These are phyloP conservation scores for Dolomedes plantarius DNA, from an alignment of 2,888 invertebrate genomes.

Conservation along the genomic window DNA sequence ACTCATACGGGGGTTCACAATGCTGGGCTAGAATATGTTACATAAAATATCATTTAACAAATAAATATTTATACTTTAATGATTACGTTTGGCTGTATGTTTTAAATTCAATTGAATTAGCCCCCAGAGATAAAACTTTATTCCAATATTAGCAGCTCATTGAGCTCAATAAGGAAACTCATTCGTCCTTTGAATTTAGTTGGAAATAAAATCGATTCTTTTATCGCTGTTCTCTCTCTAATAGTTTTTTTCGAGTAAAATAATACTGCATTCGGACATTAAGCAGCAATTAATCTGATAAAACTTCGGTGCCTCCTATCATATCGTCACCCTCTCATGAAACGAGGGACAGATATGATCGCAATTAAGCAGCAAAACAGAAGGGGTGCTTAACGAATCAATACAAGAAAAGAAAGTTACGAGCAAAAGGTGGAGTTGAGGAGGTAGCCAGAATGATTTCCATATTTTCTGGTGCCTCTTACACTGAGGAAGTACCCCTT, in stretches of 20 bases:
- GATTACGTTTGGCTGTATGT: too few relatives aligned
- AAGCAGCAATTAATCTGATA: not conserved
- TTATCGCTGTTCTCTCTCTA: not conserved
- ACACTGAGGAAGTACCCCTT: not conserved
- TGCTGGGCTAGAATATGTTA: too few relatives aligned
- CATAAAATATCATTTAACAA: too few relatives aligned
- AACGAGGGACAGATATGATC: slow-evolving; percentile 12
- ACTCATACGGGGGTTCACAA: too few relatives aligned
- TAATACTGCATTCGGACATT: not conserved
- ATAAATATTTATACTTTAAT: too few relatives aligned
- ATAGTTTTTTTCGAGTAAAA: not conserved
- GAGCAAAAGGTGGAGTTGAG: not conserved
- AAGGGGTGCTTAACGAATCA: slow-evolving; percentile 18
- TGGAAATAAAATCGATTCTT: not conserved
- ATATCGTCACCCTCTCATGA: not conserved
- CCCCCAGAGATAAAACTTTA: too few relatives aligned
- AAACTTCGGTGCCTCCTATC: not conserved
- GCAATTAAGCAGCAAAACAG: slow-evolving; percentile 37
- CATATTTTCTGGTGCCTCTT: slow-evolving; percentile 36
- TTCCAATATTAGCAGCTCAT: too few relatives aligned
- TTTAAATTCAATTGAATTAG: too few relatives aligned
- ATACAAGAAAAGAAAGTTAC: slow-evolving; percentile 18
- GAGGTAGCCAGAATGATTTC: slow-evolving; percentile 11
- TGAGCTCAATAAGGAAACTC: too few relatives aligned
- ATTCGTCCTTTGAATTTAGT: too few relatives aligned